Conservation (phyloP, 2,888 invertebrate genomes). For the Nowickia ferox region DNA sequence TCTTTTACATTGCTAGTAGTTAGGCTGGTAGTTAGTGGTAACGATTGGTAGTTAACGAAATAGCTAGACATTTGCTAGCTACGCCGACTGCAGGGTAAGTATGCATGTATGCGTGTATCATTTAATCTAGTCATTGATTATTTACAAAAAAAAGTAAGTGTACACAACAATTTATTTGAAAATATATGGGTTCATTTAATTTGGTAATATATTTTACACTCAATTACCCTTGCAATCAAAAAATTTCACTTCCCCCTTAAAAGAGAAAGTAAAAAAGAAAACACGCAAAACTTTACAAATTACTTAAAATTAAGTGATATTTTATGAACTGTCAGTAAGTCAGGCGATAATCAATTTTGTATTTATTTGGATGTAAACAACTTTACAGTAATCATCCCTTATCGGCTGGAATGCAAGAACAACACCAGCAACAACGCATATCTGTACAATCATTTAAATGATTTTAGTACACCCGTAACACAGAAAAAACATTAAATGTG, state of each 20-base stretch:
- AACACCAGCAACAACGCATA: too few relatives aligned
- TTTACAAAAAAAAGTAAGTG: background rate
- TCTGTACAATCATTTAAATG: background rate
- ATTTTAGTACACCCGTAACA: background rate
- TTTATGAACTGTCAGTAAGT: conserved; percentile 72
- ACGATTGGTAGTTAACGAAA: too few relatives aligned
- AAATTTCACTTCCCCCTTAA: conserved; percentile 27
- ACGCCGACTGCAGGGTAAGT: too few relatives aligned
- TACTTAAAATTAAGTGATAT: conserved; percentile 72
- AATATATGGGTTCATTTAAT: conserved; percentile 39
- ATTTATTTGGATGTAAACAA: conserved; percentile 75
- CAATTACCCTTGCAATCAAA: conserved; percentile 59
- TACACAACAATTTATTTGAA: background rate
- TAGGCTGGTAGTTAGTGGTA: too few relatives aligned
- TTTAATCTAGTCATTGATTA: conserved; percentile 6
- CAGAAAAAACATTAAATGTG: too few relatives aligned
- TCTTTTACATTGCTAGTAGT: too few relatives aligned
- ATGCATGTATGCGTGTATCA: background rate
- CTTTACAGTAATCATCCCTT: conserved; percentile 73
- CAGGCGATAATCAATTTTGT: conserved; percentile 63
- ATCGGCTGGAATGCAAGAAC: background rate
- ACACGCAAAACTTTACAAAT: conserved; percentile 62
- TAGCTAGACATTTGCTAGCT: too few relatives aligned
- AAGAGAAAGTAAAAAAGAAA: conserved; percentile 14
- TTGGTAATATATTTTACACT: conserved; percentile 57